Evolutionary conservation across 2,113 vertebrate genomes (phyloP), one percentile per base, ranked within the genome.

Genomic region (Psophia crepitans): DNA sequence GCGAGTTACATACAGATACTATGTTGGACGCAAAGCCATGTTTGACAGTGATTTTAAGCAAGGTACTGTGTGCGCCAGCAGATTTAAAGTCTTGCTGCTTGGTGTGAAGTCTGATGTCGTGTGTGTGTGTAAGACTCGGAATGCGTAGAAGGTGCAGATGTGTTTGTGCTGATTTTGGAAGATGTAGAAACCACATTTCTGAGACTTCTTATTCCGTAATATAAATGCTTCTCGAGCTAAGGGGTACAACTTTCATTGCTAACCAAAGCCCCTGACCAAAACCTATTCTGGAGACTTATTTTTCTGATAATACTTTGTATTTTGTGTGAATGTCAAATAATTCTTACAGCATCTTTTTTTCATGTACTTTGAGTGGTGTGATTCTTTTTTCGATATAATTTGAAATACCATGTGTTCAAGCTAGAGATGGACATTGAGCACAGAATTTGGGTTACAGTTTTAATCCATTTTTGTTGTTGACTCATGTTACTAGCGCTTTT

Each of bases 1-100:
- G 98, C 98, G 99, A 10, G 99, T 99, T 71, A 99, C 99, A 0
- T 99, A 99, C 97, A 99, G 98, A 53, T 99, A 99, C 84, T 99
- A 99, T 4, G 99, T 99, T 17, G 99, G 99, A 39, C 99, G 99
- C 69, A 99, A 99, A 89, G 99, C 99, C 77, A 99, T 99, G 99
- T 99, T 99, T 73, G 99, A 99, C 97, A 99, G 99, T 11, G 99
- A 99, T 98, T 99, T 99, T 95, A 99, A 99, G 91, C 99, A 98
- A 98, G 99, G 99, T 99, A 96, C 60, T 63, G 54, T 68, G 26
- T 64, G 46, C 60, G 46, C 60, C 54, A 61, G 8, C 20, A 39
- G 1, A 1, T 65, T 17, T 53, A 22, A 82, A 54, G 14, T 60
- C 41, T 73, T 43, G 37, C 44, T 89, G 24, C 51, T 80, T 41